A percentile compares a stretch with the other conserved stretches of the same genome.
Evolutionary conservation across 2,888 invertebrate species (phyloP).

Genomic region (Poecilus cupreus): DNA sequence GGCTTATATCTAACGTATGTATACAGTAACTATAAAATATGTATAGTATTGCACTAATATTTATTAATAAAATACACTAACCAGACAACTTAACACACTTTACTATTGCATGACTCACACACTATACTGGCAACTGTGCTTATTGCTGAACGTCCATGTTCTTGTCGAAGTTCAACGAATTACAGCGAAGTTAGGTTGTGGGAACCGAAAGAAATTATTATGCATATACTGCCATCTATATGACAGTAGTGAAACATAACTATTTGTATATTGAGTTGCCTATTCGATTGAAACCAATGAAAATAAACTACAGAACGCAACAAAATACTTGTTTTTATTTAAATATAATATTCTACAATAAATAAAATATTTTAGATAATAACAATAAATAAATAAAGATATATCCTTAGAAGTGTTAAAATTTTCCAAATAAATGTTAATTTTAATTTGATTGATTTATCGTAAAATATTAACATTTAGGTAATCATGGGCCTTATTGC

Average conservation of each 20-base stretch:
- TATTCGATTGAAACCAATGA: no score
- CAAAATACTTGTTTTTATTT: no score
- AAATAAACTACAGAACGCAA: no score
- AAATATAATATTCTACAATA: no score
- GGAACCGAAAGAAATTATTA: background rate
- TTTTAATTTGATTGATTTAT: no score
- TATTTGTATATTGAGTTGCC: no score
- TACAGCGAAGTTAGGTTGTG: background rate
- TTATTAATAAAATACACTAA: conserved; percentile 15
- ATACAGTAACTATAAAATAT: conserved; percentile 17
- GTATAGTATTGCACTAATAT: conserved; percentile 20
- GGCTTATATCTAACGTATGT: background rate
- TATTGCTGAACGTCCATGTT: conserved; percentile 41
- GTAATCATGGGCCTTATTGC: no score
- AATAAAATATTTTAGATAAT: no score
- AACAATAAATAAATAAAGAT: no score
- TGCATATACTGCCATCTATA: background rate
- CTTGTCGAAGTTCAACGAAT: conserved; percentile 1
- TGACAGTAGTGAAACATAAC: background rate
- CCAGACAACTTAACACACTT: conserved; percentile 16
- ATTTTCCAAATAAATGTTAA: no score
- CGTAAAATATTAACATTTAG: no score
- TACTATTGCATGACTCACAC: conserved; percentile 50
- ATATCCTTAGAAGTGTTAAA: no score
- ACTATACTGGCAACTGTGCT: conserved; percentile 3